A percentile compares a stretch with the other conserved stretches of the same genome.
Evolutionary conservation across 2,888 invertebrate species (phyloP).

Genomic region (Blastobasis adustella): DNA sequence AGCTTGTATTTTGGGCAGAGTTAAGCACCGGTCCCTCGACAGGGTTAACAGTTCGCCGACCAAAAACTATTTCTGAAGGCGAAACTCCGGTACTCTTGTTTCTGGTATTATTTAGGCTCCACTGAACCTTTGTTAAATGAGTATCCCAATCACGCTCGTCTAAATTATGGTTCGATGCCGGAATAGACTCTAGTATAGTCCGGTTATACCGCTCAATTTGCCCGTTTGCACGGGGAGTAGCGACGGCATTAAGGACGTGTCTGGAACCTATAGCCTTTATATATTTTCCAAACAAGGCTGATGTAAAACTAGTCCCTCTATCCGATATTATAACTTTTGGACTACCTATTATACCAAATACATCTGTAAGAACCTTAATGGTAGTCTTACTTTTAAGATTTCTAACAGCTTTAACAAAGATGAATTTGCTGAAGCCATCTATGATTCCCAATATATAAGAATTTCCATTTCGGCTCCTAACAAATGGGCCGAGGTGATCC

Average conservation of each 20-base stretch:
- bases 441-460: slow-evolving; percentile 4
- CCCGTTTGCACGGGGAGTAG: slow-evolving; percentile 5
- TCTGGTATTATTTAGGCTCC: slow-evolving; percentile 14
- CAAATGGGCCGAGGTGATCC: slow-evolving; percentile 16
- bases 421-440: slow-evolving; percentile 16
- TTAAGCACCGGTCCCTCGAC: neutral
- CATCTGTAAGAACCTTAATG: slow-evolving; percentile 4
- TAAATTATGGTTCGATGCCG: neutral
- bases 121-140: slow-evolving; percentile 6
- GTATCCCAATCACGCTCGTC: slow-evolving; percentile 5
- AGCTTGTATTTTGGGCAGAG: neutral
- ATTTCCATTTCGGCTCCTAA: slow-evolving; percentile 12
- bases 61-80: neutral
- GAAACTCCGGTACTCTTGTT: neutral
- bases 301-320: slow-evolving; percentile 8
- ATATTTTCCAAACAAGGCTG: slow-evolving; percentile 11
- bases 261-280: slow-evolving; percentile 5
- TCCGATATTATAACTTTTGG: slow-evolving; percentile 4
- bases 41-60: neutral
- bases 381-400: neutral
- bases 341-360: slow-evolving; percentile 11
- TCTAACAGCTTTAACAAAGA: slow-evolving; percentile 13
- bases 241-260: slow-evolving; percentile 6
- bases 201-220: slow-evolving; percentile 4
- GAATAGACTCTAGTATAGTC: neutral